A percentile compares a stretch with the other conserved stretches of the same genome.
phyloP scores from a whole-genome alignment of 1,140 invertebrate genomes.

The Varroa destructor region DNA sequence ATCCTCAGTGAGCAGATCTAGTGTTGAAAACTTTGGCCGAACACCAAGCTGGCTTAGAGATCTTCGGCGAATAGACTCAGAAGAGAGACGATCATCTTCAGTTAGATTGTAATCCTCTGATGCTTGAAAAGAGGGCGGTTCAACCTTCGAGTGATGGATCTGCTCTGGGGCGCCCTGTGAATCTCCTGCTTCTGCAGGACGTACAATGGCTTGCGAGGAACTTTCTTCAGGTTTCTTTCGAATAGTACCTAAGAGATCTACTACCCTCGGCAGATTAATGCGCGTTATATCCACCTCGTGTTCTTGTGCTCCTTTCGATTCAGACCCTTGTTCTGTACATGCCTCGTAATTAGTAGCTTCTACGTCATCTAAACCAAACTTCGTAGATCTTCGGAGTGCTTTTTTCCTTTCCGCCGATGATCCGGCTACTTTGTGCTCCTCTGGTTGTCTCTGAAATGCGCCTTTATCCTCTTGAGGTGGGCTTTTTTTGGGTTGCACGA shows the following conservation, averaged over 20 bases:
- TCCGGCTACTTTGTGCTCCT: not conserved
- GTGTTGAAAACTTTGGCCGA: conserved; percentile 8
- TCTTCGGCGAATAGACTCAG: conserved; percentile 16
- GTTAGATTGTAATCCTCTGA: too few species aligned
- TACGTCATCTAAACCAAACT: not conserved
- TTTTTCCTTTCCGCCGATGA: too few species aligned
- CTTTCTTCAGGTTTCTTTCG: not conserved
- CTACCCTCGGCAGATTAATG: not conserved
- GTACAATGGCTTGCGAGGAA: not conserved
- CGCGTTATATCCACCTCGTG: conserved; percentile 12
- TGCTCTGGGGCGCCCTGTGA: too few species aligned
- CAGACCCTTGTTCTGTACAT: not conserved
- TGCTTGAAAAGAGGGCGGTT: too few species aligned
- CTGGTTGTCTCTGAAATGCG: not conserved
- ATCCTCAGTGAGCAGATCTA: conserved; percentile 3
- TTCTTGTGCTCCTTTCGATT: not conserved
- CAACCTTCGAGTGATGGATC: too few species aligned
- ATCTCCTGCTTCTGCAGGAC: not conserved
- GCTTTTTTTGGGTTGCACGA: not conserved
- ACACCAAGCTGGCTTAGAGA: conserved; percentile 14
- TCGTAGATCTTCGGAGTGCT: too few species aligned
- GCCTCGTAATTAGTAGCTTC: not conserved
- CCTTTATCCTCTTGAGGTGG: not conserved
- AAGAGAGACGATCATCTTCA: not conserved
- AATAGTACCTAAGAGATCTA: not conserved